These are phyloP conservation scores for Corvus cornix DNA, from an alignment of 2,113 vertebrate genomes.

Conservation along the genomic window DNA sequence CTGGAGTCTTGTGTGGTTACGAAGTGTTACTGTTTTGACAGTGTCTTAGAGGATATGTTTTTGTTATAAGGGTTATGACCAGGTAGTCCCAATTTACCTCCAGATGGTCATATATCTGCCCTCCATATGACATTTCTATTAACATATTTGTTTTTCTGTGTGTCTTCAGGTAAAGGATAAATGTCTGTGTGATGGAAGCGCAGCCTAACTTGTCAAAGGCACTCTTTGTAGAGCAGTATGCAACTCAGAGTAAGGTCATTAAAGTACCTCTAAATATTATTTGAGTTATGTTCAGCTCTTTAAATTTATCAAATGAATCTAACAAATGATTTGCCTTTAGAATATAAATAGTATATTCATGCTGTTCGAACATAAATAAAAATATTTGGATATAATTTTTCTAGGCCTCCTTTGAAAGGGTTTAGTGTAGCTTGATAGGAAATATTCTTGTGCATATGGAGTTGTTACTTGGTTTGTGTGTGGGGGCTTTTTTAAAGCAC, in stretches of 20 bases:
- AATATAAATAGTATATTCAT: neutral
- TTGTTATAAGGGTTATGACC: conserved; percentile 3
- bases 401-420: neutral
- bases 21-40: neutral
- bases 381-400: neutral
- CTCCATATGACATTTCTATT: neutral
- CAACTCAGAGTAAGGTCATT: neutral
- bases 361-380: neutral
- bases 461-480: neutral
- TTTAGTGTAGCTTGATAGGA: neutral
- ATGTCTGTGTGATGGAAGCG: neutral
- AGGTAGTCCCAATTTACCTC: conserved; percentile 10
- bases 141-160: neutral
- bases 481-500: neutral
- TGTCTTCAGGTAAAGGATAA: neutral
- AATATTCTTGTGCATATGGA: neutral
- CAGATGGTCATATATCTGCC: neutral
- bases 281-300: neutral
- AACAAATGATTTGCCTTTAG: neutral
- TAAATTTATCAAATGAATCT: neutral
- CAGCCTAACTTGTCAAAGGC: neutral
- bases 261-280: neutral
- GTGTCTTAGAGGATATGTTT: conserved; percentile 25
- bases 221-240: neutral
- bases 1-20: neutral